These are phyloP conservation scores for Aphidoletes aphidimyza DNA, from an alignment of 2,888 invertebrate species.

Conservation along the genomic window DNA sequence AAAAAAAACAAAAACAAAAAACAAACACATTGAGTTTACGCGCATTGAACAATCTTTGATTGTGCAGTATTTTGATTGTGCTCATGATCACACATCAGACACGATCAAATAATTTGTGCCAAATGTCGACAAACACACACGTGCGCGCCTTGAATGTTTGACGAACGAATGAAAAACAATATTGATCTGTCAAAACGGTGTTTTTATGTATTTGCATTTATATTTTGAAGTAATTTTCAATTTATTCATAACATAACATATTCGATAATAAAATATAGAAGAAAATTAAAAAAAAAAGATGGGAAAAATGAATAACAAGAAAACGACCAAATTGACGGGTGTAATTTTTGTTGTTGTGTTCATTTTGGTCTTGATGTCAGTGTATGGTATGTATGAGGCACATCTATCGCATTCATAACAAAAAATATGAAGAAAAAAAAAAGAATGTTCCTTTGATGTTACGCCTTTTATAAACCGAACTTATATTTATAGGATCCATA, in stretches of 20 bases:
- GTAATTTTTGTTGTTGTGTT: too few species aligned
- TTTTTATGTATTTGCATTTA: neutral
- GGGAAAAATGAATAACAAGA: neutral
- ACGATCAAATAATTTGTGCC: too few species aligned
- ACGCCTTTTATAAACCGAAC: conserved; percentile 19
- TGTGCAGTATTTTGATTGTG: neutral
- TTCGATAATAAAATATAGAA: neutral
- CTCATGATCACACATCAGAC: neutral
- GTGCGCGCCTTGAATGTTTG: too few species aligned
- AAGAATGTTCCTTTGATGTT: conserved; percentile 31
- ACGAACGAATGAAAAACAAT: neutral
- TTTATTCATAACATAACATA: neutral
- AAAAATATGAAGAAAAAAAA: neutral
- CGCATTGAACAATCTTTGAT: neutral
- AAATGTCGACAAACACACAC: too few species aligned
- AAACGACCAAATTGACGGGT: conserved; percentile 24
- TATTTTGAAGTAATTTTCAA: too few species aligned
- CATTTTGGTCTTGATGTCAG: too few species aligned
- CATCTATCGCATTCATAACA: too few species aligned
- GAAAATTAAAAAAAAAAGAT: neutral
- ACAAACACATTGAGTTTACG: neutral
- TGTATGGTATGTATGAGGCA: too few species aligned
- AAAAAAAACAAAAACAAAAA: too few species aligned
- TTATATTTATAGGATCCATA: conserved; percentile 41
- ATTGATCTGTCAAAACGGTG: neutral